Evolutionary conservation across 1,140 invertebrate species (phyloP).

Genomic region (Myzus persicae): DNA sequence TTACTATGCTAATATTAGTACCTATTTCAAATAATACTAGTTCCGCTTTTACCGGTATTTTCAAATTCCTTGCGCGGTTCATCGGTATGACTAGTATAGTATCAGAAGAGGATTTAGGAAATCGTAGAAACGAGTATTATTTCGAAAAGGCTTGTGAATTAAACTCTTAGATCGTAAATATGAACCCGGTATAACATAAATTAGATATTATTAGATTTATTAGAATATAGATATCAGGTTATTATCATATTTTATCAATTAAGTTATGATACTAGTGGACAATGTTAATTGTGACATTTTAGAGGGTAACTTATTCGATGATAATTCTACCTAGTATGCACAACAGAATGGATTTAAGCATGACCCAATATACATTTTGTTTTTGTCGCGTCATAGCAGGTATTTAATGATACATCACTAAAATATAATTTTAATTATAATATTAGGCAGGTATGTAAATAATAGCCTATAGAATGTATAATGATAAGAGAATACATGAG

Average conservation of each 20-base stretch:
- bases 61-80: neutral
- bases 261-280: no score
- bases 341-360: neutral
- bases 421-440: no score
- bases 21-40: neutral
- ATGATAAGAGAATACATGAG: neutral
- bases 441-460: neutral
- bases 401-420: neutral
- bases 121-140: neutral
- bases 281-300: no score
- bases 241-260: no score
- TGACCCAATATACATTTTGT: no score
- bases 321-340: neutral
- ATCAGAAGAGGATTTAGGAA: neutral
- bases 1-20: neutral
- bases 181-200: neutral
- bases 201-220: neutral
- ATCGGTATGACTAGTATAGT: neutral
- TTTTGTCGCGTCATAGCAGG: neutral
- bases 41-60: neutral
- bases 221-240: no score
- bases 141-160: neutral
- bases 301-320: no score
- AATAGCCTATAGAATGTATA: neutral
- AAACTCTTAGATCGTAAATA: neutral